A percentile compares a stretch with the other conserved stretches of the same genome.
phyloP scores from a whole-genome alignment of 1,140 invertebrate species.

The Kradibia gibbosae region DNA sequence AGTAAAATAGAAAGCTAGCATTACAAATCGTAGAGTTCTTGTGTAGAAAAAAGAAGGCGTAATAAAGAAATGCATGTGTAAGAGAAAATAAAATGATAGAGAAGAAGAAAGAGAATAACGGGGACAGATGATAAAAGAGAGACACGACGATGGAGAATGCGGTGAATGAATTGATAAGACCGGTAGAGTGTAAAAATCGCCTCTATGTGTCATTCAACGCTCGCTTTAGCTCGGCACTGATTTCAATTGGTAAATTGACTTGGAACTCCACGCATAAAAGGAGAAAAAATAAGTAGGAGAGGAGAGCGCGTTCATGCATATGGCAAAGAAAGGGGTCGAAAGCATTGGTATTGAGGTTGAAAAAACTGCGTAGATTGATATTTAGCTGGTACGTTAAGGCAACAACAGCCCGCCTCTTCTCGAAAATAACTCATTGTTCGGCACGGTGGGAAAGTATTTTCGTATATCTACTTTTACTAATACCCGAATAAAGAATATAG shows the following conservation, averaged over 20 bases:
- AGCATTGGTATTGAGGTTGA: slow-evolving; percentile 18
- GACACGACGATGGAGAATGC: neutral
- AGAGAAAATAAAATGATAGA: neutral
- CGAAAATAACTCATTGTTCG: slow-evolving; percentile 1
- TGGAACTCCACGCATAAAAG: slow-evolving; percentile 33
- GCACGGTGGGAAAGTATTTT: neutral
- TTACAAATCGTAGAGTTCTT: neutral
- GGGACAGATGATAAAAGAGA: neutral
- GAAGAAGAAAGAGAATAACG: neutral
- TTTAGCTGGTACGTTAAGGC: neutral
- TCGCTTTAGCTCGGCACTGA: slow-evolving; percentile 59
- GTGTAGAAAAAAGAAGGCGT: neutral
- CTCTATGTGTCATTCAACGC: slow-evolving; percentile 60
- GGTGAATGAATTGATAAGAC: slow-evolving; percentile 65
- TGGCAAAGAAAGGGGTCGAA: slow-evolving; percentile 6
- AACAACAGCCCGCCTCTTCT: neutral
- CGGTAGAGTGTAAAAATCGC: slow-evolving; percentile 15
- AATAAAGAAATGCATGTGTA: neutral
- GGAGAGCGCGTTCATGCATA: neutral
- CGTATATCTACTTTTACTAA: neutral
- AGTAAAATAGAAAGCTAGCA: neutral
- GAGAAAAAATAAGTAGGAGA: slow-evolving; percentile 4
- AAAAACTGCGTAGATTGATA: slow-evolving; percentile 34
- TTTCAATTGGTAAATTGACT: slow-evolving; percentile 73
- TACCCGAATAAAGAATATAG: neutral